phyloP scores from a whole-genome alignment of 2,113 vertebrate genomes.

The Gadus chalcogrammus region DNA sequence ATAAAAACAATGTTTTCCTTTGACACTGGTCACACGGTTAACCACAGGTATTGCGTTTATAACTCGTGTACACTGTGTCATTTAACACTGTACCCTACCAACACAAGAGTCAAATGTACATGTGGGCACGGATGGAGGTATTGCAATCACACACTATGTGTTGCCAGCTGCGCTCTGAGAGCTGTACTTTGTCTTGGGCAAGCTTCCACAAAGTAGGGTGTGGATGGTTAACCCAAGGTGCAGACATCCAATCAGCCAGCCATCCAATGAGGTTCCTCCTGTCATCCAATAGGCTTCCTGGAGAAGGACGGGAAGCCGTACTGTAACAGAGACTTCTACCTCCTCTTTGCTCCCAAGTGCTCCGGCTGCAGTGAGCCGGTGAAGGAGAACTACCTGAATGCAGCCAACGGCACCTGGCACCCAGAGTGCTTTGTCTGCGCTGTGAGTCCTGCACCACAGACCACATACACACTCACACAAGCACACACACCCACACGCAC shows the following conservation, averaged over 20 bases:
- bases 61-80: too few species aligned
- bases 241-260: background rate
- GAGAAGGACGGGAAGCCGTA: slow-evolving; percentile 84
- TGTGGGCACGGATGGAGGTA: too few species aligned
- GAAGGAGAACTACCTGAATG: slow-evolving; percentile 82
- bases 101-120: too few species aligned
- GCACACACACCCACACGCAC: background rate
- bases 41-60: too few species aligned
- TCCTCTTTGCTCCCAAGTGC: slow-evolving; percentile 86
- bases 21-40: too few species aligned
- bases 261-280: background rate
- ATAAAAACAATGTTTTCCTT: too few species aligned
- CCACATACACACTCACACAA: slow-evolving; percentile 40
- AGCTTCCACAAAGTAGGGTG: too few species aligned
- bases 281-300: slow-evolving; percentile 73
- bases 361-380: slow-evolving; percentile 81
- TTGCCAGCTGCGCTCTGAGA: too few species aligned
- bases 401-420: slow-evolving; percentile 86
- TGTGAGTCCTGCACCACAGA: slow-evolving; percentile 69
- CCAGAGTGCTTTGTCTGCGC: slow-evolving; percentile 87
- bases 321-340: slow-evolving; percentile 83
- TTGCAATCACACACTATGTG: too few species aligned
- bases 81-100: too few species aligned
- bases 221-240: too few species aligned
- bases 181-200: too few species aligned